A percentile compares a stretch with the other conserved stretches of the same genome.
Conservation (phyloP, 2,797 vertebrate species). For the Syndactyla subalaris region DNA sequence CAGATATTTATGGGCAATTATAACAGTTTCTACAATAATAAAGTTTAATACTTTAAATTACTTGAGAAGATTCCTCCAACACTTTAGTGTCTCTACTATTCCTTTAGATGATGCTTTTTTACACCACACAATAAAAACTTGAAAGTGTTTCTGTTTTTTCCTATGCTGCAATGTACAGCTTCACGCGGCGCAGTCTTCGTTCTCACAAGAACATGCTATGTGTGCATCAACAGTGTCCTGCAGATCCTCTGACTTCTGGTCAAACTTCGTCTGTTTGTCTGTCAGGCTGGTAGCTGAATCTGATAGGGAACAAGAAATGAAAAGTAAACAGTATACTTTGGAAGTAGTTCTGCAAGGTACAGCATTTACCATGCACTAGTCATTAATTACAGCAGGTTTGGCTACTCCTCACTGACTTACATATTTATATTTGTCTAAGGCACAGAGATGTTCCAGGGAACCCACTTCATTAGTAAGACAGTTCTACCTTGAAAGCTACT, state of each 20-base stretch:
- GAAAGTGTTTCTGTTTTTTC: background rate
- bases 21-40: conserved; percentile 29
- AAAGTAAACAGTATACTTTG: background rate
- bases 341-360: background rate
- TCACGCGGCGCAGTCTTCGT: background rate
- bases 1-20: conserved; percentile 24
- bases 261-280: conserved; percentile 34
- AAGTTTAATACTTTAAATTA: conserved; percentile 64
- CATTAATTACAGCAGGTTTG: conserved; percentile 1
- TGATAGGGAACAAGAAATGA: conserved; percentile 7
- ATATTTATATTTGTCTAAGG: background rate
- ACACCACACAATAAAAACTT: conserved; percentile 39
- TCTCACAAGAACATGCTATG: conserved; percentile 59
- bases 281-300: conserved; percentile 56
- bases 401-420: background rate
- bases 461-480: background rate
- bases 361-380: background rate
- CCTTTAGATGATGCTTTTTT: conserved; percentile 6
- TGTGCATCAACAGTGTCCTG: conserved; percentile 60
- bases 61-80: conserved; percentile 27
- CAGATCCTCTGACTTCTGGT: conserved; percentile 70
- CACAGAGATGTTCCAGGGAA: background rate
- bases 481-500: background rate
- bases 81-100: conserved; percentile 22
- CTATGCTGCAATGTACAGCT: background rate